Base-by-base conservation (phyloP, 2,888 invertebrate species). In the Dermolepida albohirtum region DNA sequence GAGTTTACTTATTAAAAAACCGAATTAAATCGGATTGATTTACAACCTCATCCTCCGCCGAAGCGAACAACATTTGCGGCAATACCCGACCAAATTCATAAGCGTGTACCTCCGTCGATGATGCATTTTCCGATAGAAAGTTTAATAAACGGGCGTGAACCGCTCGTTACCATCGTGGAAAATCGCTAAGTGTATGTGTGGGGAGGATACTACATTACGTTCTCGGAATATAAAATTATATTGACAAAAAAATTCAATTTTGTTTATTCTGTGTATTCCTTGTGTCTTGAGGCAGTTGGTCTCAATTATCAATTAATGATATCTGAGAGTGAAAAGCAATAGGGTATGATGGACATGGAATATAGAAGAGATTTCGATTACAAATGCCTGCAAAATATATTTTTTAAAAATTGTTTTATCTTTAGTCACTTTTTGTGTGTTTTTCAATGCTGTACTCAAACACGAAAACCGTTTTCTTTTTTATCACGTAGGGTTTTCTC, bases 11-110 rank as follows among this genome's bases (percentile, higher is more conserved):
- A 81, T 81, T 79, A 80, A 80, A 78, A 77, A 78, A 71, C 74
- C 75, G 76, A 79, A 78, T 74, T 73, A 72, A 74, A 74, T 76
- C 71, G 74, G 80, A 82, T 82, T 80, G 80, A 81, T 77, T 77
- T 77, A 76, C 78, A 76, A 76, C 75, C 78, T 79, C 34, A 39
- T 40, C 29, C 27, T 27, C 2, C 34, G 14, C 6, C 44, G 29
- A 5, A 14, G 44, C 34, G 49, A 11, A 22, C 22, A 12, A n/a
- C 27, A 52, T 34, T 52, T 52, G 51, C 34, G 47, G 44, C 11
- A 16, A 27, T 34, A 10, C 34, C 34, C 47, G 34, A 47, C 27
- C 34, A 34, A 14, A 34, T 44, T 59, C 47, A 59, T 59, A 47
- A 47, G 12, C 47, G 59, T 10, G 47, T 17, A 17, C 49, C 12